Conservation (phyloP, 1,140 invertebrate species). For the Drosophila lini region DNA sequence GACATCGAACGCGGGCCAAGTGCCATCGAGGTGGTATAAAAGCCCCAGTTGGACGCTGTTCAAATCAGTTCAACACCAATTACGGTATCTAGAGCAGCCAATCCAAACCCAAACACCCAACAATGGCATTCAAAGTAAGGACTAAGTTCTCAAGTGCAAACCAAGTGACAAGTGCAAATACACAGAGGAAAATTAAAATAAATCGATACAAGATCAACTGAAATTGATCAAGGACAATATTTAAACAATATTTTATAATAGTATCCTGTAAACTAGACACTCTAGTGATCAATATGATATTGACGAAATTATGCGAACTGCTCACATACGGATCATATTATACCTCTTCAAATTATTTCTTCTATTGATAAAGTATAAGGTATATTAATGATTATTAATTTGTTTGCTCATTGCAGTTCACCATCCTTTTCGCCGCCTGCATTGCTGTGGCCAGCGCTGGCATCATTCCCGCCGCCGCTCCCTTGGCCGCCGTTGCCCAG, state of each 20-base stretch:
- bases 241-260: neutral
- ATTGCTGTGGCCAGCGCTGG: slow-evolving; percentile 78
- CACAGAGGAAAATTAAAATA: neutral
- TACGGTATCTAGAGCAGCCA: slow-evolving; percentile 83
- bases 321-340: neutral
- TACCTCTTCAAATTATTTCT: neutral
- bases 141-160: slow-evolving; percentile 17
- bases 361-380: neutral
- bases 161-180: slow-evolving; percentile 35
- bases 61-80: slow-evolving; percentile 82
- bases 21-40: slow-evolving; percentile 72
- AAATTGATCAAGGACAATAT: slow-evolving; percentile 1
- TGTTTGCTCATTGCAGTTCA: slow-evolving; percentile 57
- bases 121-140: slow-evolving; percentile 84
- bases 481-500: slow-evolving; percentile 82
- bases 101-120: slow-evolving; percentile 43
- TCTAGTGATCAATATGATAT: neutral
- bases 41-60: slow-evolving; percentile 68
- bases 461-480: slow-evolving; percentile 79
- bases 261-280: no score
- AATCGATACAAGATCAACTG: neutral
- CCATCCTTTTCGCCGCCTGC: slow-evolving; percentile 77
- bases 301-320: no score
- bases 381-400: slow-evolving; percentile 11
- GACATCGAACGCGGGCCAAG: slow-evolving; percentile 58